Percentiles rank a stretch among this genome's conserved stretches.
Conservation (phyloP, 2,113 vertebrate species). For the Parotia lawesii region DNA sequence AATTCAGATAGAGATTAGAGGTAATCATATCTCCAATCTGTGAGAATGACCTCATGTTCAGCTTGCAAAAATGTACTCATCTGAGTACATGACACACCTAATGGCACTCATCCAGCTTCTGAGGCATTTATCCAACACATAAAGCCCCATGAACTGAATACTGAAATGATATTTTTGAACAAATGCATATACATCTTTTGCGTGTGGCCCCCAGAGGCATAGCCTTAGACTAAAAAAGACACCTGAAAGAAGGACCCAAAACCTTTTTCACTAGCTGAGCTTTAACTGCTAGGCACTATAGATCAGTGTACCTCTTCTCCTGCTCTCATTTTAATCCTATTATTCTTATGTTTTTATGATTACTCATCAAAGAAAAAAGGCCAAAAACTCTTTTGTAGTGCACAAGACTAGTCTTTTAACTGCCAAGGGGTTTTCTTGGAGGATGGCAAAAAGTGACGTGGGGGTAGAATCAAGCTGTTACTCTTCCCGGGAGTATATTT, state of each 20-base stretch:
- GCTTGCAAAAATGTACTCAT: not conserved
- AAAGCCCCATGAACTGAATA: not conserved
- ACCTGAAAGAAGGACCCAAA: not conserved
- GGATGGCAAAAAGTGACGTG: not conserved
- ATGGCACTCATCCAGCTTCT: not conserved
- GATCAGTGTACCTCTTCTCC: not conserved
- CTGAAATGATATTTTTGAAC: not conserved
- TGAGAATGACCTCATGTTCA: not conserved
- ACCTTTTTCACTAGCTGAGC: not conserved
- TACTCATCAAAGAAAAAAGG: not conserved
- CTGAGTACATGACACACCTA: not conserved
- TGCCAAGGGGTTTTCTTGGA: not conserved
- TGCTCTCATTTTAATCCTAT: not conserved
- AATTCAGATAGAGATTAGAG: not conserved
- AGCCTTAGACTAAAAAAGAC: not conserved
- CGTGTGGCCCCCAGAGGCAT: not conserved
- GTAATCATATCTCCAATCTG: not conserved
- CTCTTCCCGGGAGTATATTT: not conserved
- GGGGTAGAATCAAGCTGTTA: not conserved
- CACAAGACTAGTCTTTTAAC: not conserved
- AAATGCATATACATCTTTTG: not conserved
- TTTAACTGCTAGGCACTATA: not conserved
- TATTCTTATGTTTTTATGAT: not conserved
- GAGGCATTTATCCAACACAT: not conserved
- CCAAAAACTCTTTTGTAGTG: not conserved